Conservation (phyloP, 2,113 vertebrate genomes). For the Toxostoma redivivum region DNA sequence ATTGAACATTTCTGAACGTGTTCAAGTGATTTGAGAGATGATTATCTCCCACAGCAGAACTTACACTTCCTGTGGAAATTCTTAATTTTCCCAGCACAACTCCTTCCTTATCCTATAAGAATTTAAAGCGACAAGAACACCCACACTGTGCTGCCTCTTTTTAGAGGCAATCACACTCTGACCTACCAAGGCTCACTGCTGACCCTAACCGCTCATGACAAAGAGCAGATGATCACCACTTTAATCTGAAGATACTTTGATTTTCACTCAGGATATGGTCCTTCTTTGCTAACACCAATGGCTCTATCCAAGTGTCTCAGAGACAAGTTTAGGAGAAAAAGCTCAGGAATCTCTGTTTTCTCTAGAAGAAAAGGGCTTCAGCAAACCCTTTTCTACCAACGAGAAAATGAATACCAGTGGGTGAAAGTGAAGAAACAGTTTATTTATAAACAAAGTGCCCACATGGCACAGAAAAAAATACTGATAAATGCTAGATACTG, state of each 20-base stretch:
- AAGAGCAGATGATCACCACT: rapidly evolving
- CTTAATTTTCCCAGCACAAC: neutral
- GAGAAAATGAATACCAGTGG: neutral
- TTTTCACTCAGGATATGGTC: neutral
- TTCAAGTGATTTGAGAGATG: neutral
- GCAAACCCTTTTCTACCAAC: neutral
- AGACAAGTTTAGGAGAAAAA: neutral
- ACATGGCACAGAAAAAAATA: neutral
- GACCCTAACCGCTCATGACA: neutral
- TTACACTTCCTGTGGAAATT: neutral
- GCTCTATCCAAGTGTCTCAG: neutral
- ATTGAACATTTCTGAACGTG: neutral
- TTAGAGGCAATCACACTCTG: neutral
- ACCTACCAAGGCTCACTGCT: neutral
- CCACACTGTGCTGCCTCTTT: neutral
- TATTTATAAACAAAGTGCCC: neutral
- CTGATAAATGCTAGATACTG: neutral
- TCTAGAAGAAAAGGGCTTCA: neutral
- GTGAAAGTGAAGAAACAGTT: neutral
- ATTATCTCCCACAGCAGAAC: neutral
- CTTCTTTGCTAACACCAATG: neutral
- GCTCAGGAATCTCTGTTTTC: neutral
- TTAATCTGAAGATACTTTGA: neutral
- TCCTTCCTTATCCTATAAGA: neutral
- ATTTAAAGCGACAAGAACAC: neutral